Percentiles rank a stretch among this genome's conserved stretches.
phyloP scores from a whole-genome alignment of 2,888 invertebrate species.

The Zootermopsis nevadensis region DNA sequence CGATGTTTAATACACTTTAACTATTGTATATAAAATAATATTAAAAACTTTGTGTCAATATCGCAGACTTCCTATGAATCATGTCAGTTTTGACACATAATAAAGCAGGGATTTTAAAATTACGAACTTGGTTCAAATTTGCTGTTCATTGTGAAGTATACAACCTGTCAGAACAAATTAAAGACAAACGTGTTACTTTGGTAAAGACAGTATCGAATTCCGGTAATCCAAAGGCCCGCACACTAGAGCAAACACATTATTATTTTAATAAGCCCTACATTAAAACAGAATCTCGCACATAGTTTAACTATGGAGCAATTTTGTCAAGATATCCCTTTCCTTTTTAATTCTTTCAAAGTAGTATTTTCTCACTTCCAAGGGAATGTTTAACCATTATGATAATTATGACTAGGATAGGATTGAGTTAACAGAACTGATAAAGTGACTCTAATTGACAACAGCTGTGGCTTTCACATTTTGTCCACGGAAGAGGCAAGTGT shows the following conservation, averaged over 20 bases:
- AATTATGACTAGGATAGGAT: slow-evolving; percentile 37
- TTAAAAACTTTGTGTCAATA: slow-evolving; percentile 36
- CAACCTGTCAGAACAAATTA: slow-evolving; percentile 31
- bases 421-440: slow-evolving; percentile 25
- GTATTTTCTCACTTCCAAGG: slow-evolving; percentile 20
- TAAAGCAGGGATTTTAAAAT: slow-evolving; percentile 13
- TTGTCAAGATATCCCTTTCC: neutral
- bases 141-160: slow-evolving; percentile 14
- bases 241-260: neutral
- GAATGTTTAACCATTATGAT: slow-evolving; percentile 36
- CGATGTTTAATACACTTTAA: slow-evolving; percentile 33
- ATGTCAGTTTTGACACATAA: slow-evolving; percentile 19
- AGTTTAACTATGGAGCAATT: neutral
- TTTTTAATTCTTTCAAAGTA: neutral
- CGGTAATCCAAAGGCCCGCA: slow-evolving; percentile 9
- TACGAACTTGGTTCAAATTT: slow-evolving; percentile 41
- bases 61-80: slow-evolving; percentile 31
- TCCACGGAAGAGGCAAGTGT: neutral
- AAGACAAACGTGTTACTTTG: slow-evolving; percentile 44
- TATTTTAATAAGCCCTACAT: neutral
- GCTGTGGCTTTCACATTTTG: neutral
- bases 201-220: slow-evolving; percentile 29
- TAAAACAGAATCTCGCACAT: neutral
- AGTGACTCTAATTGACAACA: neutral
- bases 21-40: slow-evolving; percentile 27